A percentile compares a stretch with the other conserved stretches of the same genome.
Evolutionary conservation across 2,888 invertebrate species (phyloP).

Genomic region (Diplazon laetatorius): DNA sequence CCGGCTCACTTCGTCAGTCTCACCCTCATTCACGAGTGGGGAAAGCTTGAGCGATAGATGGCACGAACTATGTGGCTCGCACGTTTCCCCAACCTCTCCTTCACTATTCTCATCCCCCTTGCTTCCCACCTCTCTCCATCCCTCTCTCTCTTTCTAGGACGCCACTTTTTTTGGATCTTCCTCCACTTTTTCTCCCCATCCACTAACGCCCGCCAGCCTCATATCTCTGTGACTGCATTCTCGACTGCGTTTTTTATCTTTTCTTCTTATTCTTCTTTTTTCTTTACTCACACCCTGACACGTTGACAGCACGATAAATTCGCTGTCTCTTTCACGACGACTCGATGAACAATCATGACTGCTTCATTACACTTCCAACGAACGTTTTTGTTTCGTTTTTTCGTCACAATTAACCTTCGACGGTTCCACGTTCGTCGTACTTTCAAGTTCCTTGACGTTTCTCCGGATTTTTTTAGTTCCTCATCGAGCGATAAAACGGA

Average conservation of each 20-base stretch:
- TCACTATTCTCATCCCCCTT: not conserved
- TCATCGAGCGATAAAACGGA: too few relatives aligned
- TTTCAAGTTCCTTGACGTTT: not conserved
- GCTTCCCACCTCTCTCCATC: not conserved
- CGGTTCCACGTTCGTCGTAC: not conserved
- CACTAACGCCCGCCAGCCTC: too few relatives aligned
- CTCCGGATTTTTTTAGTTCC: too few relatives aligned
- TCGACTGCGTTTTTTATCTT: too few relatives aligned
- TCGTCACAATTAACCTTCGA: too few relatives aligned
- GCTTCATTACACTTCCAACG: not conserved
- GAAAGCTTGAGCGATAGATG: slow-evolving; percentile 12
- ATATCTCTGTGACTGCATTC: too few relatives aligned
- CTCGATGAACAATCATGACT: too few relatives aligned
- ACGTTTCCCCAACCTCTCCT: not conserved
- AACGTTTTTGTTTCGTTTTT: too few relatives aligned
- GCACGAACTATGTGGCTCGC: slow-evolving; percentile 28
- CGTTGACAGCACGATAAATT: too few relatives aligned
- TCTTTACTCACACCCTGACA: too few relatives aligned
- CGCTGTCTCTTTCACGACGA: too few relatives aligned
- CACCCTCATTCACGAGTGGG: not conserved
- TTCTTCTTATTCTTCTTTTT: too few relatives aligned
- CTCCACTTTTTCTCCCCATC: not conserved
- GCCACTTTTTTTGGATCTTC: not conserved
- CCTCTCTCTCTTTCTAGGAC: not conserved
- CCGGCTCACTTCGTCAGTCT: slow-evolving; percentile 45